Percentiles rank a stretch among this genome's conserved stretches.
phyloP scores from a whole-genome alignment of 2,797 vertebrate genomes.

The Pachyuromys duprasi region DNA sequence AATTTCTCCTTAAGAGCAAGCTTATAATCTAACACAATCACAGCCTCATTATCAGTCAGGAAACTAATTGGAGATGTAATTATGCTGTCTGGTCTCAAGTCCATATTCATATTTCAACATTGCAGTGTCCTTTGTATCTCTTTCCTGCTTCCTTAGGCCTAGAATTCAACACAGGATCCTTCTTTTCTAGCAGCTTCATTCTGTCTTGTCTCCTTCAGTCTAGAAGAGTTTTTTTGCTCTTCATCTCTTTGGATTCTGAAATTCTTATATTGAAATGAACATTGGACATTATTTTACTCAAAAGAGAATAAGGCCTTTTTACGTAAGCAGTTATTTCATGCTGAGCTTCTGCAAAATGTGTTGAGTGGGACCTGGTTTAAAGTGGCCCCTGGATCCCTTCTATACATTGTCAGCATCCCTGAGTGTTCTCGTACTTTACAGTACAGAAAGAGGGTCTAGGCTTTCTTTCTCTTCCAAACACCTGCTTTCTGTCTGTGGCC shows the following conservation, averaged over 20 bases:
- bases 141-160: not conserved
- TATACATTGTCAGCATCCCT: not conserved
- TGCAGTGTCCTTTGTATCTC: not conserved
- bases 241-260: not conserved
- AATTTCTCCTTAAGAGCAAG: not conserved
- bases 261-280: not conserved
- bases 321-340: not conserved
- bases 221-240: not conserved
- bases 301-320: not conserved
- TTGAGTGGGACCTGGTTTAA: not conserved
- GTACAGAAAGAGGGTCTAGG: not conserved
- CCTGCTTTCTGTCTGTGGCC: not conserved
- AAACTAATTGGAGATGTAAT: not conserved
- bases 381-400: not conserved
- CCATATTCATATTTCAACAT: not conserved
- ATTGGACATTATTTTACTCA: not conserved
- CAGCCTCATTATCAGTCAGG: not conserved
- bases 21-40: not conserved
- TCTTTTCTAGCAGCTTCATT: not conserved
- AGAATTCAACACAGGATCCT: not conserved
- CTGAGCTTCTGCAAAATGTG: not conserved
- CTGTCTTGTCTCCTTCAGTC: not conserved
- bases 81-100: not conserved
- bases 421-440: not conserved
- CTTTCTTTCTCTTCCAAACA: not conserved